Conservation (phyloP, 2,888 invertebrate genomes). For the Hofmannophila pseudospretella region DNA sequence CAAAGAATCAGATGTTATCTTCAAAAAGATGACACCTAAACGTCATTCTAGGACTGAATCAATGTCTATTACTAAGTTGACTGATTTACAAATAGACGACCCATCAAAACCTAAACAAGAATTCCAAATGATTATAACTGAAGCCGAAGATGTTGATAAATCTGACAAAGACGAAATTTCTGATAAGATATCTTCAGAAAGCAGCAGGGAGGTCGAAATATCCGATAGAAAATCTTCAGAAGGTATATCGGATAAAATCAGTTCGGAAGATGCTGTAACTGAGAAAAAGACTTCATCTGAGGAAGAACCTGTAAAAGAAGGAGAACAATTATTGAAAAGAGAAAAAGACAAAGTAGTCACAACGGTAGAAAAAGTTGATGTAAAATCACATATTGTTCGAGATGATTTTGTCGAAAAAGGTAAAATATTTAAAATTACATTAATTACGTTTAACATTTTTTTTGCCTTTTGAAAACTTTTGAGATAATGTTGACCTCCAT, state of each 20-base stretch:
- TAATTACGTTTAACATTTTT: no score
- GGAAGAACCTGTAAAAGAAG: conserved; percentile 49
- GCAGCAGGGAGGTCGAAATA: conserved; percentile 70
- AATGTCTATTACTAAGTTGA: conserved; percentile 60
- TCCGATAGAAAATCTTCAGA: conserved; percentile 72
- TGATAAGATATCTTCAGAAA: conserved; percentile 74
- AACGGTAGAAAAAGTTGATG: conserved; percentile 30
- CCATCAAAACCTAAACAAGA: conserved; percentile 55
- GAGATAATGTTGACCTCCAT: no score
- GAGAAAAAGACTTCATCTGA: conserved; percentile 73
- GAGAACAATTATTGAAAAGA: conserved; percentile 26
- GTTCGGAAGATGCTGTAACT: conserved; percentile 73
- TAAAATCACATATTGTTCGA: conserved; percentile 29
- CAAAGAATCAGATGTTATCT: conserved; percentile 54
- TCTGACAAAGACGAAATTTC: conserved; percentile 70
- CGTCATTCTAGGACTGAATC: conserved; percentile 71
- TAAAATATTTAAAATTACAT: conserved; percentile 22
- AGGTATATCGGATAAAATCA: conserved; percentile 70
- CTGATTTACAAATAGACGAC: conserved; percentile 53
- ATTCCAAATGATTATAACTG: conserved; percentile 68
- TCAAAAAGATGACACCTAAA: conserved; percentile 68
- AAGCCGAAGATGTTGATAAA: conserved; percentile 64
- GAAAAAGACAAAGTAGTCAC: conserved; percentile 28
- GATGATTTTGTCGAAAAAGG: conserved; percentile 47
- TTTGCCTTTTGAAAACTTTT: no score